Evolutionary conservation across 2,797 vertebrate genomes (phyloP), one percentile per base, ranked within the genome.

Genomic region (Salmo trutta): DNA sequence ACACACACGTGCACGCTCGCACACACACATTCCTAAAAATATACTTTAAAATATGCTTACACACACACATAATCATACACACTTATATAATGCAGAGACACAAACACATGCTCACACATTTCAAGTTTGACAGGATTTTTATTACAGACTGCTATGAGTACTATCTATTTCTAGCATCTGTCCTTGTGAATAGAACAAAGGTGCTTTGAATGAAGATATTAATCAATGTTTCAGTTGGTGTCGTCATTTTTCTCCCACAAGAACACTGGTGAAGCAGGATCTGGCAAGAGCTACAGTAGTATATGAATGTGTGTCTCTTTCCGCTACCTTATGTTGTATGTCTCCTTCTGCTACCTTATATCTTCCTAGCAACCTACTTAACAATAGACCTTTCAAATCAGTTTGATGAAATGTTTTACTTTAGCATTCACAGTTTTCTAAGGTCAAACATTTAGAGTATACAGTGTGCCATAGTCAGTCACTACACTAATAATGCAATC

Each of bases 321-420:
- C 87, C 83, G 84, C 47, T 47, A 41, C 41, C 41, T 10, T 41
- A 41, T 41, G 41, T 10, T 41, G 41, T 41, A 41, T 41, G 41
- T 41, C 2, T 41, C 41, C 8, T 70, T 74, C 76, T 19, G 77
- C 51, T 83, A 82, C 87, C 85, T 71, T 33, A 21, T 52, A 29
- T 68, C 41, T 78, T 77, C 82, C 72, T 66, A 77, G 2, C 76
- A 86, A 79, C 84, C 85, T 81, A 73, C 47, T 88, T 87, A 79
- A 41, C 33, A 33, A 80, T 31, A 14, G 76, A 75, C 72, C 64
- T 66, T 27, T 21, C 41, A 77, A 87, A 84, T 73, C 78, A 33
- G 56, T 81, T 75, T 78, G 33, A 2, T 71, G 36, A 24, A 52
- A 31, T 69, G 10, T 76, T 56, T 76, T 59, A 19, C 75, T 62